Evolutionary conservation across 2,113 vertebrate species (phyloP).

Genomic region (Sphaerodactylus townsendi): DNA sequence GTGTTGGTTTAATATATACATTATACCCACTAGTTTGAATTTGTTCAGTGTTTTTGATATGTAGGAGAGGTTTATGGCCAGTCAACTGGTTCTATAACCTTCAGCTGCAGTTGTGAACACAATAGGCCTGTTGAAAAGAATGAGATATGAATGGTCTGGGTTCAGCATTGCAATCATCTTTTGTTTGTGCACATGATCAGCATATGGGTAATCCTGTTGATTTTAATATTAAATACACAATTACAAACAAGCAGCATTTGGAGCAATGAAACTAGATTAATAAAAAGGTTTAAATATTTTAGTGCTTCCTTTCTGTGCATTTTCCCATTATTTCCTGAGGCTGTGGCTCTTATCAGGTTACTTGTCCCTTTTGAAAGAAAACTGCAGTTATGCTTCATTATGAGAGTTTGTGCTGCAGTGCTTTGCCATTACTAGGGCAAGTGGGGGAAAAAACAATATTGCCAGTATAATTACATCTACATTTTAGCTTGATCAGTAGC

Average conservation of each 20-base stretch:
- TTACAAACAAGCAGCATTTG: neutral
- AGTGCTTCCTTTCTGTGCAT: neutral
- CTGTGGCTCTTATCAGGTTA: accelerated
- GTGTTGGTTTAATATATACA: too few species aligned
- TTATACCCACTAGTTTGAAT: too few species aligned
- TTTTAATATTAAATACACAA: slow-evolving; percentile 22
- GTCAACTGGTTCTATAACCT: too few species aligned
- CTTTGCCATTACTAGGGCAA: neutral
- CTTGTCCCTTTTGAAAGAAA: slow-evolving; percentile 2
- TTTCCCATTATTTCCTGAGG: neutral
- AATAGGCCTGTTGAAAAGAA: neutral
- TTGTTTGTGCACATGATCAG: neutral
- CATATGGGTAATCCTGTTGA: neutral
- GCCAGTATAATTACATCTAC: slow-evolving; percentile 25
- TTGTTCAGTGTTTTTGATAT: too few species aligned
- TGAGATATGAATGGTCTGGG: neutral
- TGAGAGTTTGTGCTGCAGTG: neutral
- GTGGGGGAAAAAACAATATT: neutral
- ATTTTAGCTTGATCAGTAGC: slow-evolving; percentile 37
- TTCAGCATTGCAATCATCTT: neutral
- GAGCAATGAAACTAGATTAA: slow-evolving; percentile 1
- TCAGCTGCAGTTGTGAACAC: too few species aligned
- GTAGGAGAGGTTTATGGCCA: too few species aligned
- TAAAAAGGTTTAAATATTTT: slow-evolving; percentile 3
- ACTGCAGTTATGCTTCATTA: neutral